These are phyloP conservation scores for Atlantisia rogersi DNA, from an alignment of 2,113 vertebrate species.

Conservation along the genomic window DNA sequence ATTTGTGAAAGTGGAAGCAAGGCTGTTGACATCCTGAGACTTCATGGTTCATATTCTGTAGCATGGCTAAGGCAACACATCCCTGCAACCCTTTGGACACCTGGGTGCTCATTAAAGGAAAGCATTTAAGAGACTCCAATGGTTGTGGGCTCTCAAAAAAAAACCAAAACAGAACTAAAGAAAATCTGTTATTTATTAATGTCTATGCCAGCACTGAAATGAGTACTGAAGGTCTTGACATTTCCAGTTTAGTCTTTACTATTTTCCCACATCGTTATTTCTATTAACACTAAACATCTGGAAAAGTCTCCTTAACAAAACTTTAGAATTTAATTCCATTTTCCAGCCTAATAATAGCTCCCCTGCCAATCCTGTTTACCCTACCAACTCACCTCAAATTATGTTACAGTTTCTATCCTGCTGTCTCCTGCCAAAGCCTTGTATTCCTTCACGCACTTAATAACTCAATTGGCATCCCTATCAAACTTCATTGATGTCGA, in stretches of 20 bases:
- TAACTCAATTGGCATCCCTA: not conserved
- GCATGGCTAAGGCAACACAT: not conserved
- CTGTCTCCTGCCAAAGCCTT: not conserved
- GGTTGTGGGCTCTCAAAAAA: not conserved
- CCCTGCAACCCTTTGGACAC: not conserved
- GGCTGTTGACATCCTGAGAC: not conserved
- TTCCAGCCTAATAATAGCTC: not conserved
- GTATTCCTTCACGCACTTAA: not conserved
- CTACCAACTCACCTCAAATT: not conserved
- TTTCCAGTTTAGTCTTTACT: not conserved
- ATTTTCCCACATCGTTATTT: constrained; percentile 34
- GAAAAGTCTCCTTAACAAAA: constrained; percentile 14
- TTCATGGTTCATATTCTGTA: constrained; percentile 31
- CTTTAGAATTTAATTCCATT: not conserved
- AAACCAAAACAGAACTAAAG: not conserved
- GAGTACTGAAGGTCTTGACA: not conserved
- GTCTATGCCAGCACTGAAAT: not conserved
- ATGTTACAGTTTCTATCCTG: not conserved
- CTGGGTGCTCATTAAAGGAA: not conserved
- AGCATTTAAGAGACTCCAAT: not conserved
- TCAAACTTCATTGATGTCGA: not conserved
- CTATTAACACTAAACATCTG: constrained; percentile 14
- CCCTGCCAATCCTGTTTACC: not conserved
- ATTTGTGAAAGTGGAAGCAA: constrained; percentile 30
- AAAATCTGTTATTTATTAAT: constrained; percentile 31